Evolutionary conservation across 2,888 invertebrate genomes (phyloP).

Genomic region (Horisme vitalbata): DNA sequence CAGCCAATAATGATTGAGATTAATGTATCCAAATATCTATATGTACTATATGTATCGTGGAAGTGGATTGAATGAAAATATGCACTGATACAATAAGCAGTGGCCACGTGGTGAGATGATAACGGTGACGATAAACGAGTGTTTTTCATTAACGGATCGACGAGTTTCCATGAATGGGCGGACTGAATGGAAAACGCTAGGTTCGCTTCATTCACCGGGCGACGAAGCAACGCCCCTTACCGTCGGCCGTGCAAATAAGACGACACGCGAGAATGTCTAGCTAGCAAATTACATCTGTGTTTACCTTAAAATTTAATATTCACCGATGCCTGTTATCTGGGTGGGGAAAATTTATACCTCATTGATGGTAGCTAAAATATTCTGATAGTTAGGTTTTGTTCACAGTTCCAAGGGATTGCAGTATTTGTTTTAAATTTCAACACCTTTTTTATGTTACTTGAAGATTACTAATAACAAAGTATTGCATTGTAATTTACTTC

Average conservation of each 20-base stretch:
- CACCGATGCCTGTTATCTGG: too few relatives aligned
- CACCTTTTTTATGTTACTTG: too few relatives aligned
- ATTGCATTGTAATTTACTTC: too few relatives aligned
- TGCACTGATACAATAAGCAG: constrained; percentile 35
- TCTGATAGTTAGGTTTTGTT: too few relatives aligned
- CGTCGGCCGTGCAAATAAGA: constrained; percentile 30
- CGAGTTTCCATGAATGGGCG: constrained; percentile 80
- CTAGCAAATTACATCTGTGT: background rate
- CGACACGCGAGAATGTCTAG: constrained; percentile 6
- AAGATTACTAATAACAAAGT: too few relatives aligned
- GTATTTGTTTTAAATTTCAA: too few relatives aligned
- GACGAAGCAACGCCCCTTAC: constrained; percentile 39
- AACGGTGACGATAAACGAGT: constrained; percentile 60
- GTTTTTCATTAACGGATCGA: constrained; percentile 77
- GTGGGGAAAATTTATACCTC: too few relatives aligned
- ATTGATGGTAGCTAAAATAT: too few relatives aligned
- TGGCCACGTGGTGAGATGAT: constrained; percentile 60
- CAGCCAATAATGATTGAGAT: constrained; percentile 33
- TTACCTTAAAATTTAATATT: too few relatives aligned
- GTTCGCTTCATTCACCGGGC: constrained; percentile 65
- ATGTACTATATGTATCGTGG: too few relatives aligned
- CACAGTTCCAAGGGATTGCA: too few relatives aligned
- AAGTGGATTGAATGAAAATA: constrained; percentile 60
- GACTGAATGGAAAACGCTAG: constrained; percentile 74
- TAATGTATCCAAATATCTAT: constrained; percentile 34